These are phyloP conservation scores for Cetonia aurata DNA, from an alignment of 2,888 invertebrate species.

Conservation along the genomic window DNA sequence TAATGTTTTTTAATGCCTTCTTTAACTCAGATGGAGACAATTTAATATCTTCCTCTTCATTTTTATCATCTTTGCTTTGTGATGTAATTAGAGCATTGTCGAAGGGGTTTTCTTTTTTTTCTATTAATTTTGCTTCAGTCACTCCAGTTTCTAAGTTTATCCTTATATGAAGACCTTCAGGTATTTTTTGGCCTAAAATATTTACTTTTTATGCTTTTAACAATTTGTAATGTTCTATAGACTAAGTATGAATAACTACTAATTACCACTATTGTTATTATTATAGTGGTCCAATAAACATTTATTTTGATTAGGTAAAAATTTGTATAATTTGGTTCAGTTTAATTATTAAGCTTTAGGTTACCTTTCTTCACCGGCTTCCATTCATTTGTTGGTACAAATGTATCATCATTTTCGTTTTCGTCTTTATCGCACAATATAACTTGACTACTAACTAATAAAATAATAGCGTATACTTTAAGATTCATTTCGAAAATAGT, in stretches of 20 bases:
- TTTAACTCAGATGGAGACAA: slow-evolving; percentile 56
- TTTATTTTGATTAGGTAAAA: background rate
- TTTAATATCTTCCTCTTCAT: slow-evolving; percentile 55
- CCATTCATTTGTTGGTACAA: slow-evolving; percentile 75
- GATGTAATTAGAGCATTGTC: slow-evolving; percentile 53
- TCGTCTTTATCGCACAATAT: slow-evolving; percentile 31
- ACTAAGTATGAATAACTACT: slow-evolving; percentile 1
- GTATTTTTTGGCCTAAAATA: slow-evolving; percentile 76
- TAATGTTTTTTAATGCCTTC: slow-evolving; percentile 65
- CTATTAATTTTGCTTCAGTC: slow-evolving; percentile 81
- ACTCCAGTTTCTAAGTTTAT: slow-evolving; percentile 81
- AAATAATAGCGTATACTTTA: slow-evolving; percentile 15
- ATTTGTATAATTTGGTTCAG: background rate
- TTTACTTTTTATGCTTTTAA: too few relatives aligned
- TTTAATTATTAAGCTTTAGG: slow-evolving; percentile 38
- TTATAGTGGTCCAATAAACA: background rate
- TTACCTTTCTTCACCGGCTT: slow-evolving; percentile 74
- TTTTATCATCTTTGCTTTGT: slow-evolving; percentile 55
- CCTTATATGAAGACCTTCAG: slow-evolving; percentile 80
- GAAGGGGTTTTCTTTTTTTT: slow-evolving; percentile 61
- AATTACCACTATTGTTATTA: background rate
- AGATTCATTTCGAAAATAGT: slow-evolving; percentile 30
- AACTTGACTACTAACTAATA: slow-evolving; percentile 28
- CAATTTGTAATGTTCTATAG: too few relatives aligned
- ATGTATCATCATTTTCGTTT: slow-evolving; percentile 61